Evolutionary conservation across 2,113 vertebrate species (phyloP).

Genomic region (Oxyruncus cristatus): DNA sequence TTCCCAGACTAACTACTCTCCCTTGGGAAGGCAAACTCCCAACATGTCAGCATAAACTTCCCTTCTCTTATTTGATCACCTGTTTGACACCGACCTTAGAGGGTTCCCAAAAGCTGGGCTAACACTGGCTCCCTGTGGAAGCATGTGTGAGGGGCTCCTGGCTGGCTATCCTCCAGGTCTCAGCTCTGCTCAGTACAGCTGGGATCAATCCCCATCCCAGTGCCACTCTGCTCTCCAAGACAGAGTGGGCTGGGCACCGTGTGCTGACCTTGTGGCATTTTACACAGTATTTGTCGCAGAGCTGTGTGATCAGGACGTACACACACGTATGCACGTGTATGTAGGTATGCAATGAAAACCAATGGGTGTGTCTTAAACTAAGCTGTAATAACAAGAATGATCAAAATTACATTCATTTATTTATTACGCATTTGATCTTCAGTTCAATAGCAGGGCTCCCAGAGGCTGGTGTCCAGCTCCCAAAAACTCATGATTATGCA

Average conservation of each 20-base stretch:
- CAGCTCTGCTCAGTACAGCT: neutral
- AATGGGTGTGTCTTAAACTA: neutral
- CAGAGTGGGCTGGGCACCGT: neutral
- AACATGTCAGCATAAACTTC: neutral
- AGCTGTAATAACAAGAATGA: neutral
- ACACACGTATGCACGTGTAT: neutral
- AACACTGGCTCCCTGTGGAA: neutral
- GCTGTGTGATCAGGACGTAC: neutral
- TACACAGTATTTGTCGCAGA: neutral
- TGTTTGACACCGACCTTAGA: neutral
- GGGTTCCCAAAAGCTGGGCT: neutral
- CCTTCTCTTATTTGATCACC: neutral
- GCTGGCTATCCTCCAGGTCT: neutral
- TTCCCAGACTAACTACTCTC: accelerated
- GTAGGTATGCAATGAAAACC: neutral
- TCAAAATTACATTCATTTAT: neutral
- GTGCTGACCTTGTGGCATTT: neutral
- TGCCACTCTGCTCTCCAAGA: neutral
- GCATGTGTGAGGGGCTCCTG: neutral
- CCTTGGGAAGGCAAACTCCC: neutral
- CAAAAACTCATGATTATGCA: neutral
- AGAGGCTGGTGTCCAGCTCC: neutral
- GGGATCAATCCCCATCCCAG: neutral
- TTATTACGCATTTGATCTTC: neutral
- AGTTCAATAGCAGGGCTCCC: neutral